These are phyloP conservation scores for Platynereis dumerilii DNA, from an alignment of 2,888 invertebrate genomes.

Conservation along the genomic window DNA sequence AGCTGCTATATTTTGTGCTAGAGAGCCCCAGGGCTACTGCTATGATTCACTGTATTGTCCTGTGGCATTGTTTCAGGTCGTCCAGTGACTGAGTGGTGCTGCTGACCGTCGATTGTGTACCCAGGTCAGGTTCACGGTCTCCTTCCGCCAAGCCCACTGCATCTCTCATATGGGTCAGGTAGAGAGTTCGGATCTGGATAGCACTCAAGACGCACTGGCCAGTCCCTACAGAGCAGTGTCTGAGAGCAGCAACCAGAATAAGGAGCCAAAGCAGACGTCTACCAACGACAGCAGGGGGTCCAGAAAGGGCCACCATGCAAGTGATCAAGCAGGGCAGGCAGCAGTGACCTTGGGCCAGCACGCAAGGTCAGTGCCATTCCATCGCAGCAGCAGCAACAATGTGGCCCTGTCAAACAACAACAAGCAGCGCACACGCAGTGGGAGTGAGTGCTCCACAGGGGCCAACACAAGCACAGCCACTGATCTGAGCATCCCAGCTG, in stretches of 20 bases:
- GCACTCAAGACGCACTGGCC: not conserved
- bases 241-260: not conserved
- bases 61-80: conserved; percentile 5
- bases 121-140: too few relatives aligned
- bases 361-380: not conserved
- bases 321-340: not conserved
- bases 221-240: too few relatives aligned
- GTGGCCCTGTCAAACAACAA: not conserved
- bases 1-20: too few relatives aligned
- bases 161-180: conserved; percentile 5
- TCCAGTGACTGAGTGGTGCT: not conserved
- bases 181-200: conserved; percentile 3
- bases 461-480: conserved; percentile 4
- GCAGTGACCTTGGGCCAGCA: not conserved
- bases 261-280: not conserved
- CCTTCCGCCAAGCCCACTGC: too few relatives aligned
- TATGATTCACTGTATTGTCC: not conserved
- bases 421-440: not conserved
- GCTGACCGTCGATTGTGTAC: too few relatives aligned
- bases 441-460: not conserved
- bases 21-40: too few relatives aligned
- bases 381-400: not conserved
- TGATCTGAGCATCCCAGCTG: not conserved
- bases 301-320: not conserved
- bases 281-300: not conserved